These are phyloP conservation scores for Papilio aristodemus DNA, from an alignment of 1,140 invertebrate genomes.

Conservation along the genomic window DNA sequence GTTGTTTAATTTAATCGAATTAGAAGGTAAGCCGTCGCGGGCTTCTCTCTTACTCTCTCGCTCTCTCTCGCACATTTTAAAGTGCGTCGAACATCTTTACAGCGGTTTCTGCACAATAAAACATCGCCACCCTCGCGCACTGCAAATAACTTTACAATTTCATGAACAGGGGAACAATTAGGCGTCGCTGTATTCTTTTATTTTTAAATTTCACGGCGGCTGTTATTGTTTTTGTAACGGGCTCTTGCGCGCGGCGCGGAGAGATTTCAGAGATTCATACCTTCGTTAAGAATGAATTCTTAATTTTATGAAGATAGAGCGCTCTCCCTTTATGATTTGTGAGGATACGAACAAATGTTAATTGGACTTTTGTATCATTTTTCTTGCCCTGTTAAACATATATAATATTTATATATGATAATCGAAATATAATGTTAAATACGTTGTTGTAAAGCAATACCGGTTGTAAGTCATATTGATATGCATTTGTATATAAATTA, in stretches of 20 bases:
- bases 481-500: too few relatives aligned
- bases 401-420: not conserved
- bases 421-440: too few relatives aligned
- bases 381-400: not conserved
- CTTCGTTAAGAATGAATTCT: conserved; percentile 76
- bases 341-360: conserved; percentile 36
- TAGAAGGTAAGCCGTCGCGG: conserved; percentile 69
- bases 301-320: conserved; percentile 73
- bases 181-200: conserved; percentile 68
- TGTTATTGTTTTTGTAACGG: conserved; percentile 70
- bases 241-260: conserved; percentile 40
- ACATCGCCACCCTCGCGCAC: conserved; percentile 69
- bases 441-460: too few relatives aligned
- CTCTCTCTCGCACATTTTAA: conserved; percentile 74
- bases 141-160: conserved; percentile 79
- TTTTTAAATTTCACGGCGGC: conserved; percentile 64
- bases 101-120: conserved; percentile 78
- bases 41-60: conserved; percentile 37
- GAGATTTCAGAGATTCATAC: conserved; percentile 56
- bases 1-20: conserved; percentile 81
- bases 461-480: too few relatives aligned
- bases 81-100: conserved; percentile 77
- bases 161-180: conserved; percentile 80
- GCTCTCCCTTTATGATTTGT: conserved; percentile 57
- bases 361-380: conserved; percentile 11